Conservation (phyloP, 2,797 vertebrate genomes). For the Luscinia luscinia region DNA sequence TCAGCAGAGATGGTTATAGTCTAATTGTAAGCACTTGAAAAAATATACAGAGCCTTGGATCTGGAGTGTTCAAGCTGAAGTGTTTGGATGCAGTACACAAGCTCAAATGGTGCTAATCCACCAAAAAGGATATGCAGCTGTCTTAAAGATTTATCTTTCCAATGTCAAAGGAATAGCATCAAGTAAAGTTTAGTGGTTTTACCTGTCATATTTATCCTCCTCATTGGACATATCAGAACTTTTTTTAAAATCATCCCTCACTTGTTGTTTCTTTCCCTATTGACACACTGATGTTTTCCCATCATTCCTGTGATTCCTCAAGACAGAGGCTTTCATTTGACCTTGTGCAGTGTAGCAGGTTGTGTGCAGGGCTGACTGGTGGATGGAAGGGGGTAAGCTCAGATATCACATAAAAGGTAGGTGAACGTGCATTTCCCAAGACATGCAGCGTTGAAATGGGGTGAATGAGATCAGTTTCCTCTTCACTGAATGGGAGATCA, state of each 20-base stretch:
- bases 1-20: neutral
- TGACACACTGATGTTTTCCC: neutral
- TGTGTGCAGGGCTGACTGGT: neutral
- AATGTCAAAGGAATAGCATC: neutral
- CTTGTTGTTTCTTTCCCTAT: neutral
- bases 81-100: neutral
- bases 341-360: neutral
- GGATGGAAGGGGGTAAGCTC: neutral
- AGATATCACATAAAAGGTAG: conserved; percentile 10
- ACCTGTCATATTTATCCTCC: neutral
- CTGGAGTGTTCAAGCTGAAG: neutral
- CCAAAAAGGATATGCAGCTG: neutral
- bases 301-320: neutral
- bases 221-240: neutral
- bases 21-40: conserved; percentile 38
- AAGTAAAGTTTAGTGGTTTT: neutral
- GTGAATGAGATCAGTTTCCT: neutral
- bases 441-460: neutral
- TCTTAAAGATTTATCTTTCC: neutral
- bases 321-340: neutral
- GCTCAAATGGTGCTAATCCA: neutral
- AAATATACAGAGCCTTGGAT: conserved; percentile 7
- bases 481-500: neutral
- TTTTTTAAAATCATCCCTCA: neutral
- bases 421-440: neutral